Conservation (phyloP, 2,797 vertebrate species). For the Eurystomus glaucurus region DNA sequence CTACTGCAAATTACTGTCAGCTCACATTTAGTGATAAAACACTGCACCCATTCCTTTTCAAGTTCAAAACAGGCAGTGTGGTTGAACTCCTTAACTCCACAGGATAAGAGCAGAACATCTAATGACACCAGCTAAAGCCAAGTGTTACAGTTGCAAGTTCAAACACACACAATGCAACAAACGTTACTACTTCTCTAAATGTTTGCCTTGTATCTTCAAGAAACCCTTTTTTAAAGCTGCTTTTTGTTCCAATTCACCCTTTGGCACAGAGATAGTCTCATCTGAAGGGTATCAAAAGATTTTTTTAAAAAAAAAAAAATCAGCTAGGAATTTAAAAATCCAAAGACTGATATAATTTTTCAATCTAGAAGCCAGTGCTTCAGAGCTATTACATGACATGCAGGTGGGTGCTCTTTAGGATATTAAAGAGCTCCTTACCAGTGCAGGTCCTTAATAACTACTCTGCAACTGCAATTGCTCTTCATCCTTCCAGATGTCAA, state of each 20-base stretch:
- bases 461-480: neutral
- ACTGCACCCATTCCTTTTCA: neutral
- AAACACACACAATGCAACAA: neutral
- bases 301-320: neutral
- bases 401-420: neutral
- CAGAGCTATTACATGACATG: neutral
- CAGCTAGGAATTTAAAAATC: neutral
- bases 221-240: neutral
- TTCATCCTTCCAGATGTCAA: neutral
- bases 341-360: neutral
- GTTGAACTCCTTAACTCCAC: neutral
- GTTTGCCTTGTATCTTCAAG: rapidly evolving
- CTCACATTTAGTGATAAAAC: neutral
- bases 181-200: neutral
- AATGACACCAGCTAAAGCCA: neutral
- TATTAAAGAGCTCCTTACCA: neutral
- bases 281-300: neutral
- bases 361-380: neutral
- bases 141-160: neutral
- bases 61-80: neutral
- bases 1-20: neutral
- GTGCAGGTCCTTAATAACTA: neutral
- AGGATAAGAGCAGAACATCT: neutral
- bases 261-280: neutral
- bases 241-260: neutral